Percentiles rank a stretch among this genome's conserved stretches.
phyloP scores from a whole-genome alignment of 2,888 invertebrate species.

The Machimus rusticus region DNA sequence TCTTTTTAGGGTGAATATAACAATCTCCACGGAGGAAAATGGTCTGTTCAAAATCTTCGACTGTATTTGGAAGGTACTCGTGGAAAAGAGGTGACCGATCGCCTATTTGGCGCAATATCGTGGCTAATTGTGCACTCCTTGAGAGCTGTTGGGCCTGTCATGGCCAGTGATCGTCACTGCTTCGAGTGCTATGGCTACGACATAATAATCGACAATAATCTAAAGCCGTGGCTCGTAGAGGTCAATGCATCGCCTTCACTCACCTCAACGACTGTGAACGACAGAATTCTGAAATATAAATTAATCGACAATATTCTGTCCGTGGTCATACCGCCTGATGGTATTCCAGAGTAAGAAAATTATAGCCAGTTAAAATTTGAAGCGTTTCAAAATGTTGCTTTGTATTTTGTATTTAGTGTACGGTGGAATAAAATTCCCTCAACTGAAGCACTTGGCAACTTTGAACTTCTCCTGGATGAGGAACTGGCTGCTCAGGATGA shows the following conservation, averaged over 20 bases:
- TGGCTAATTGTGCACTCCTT: slow-evolving; percentile 93
- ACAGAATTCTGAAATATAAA: slow-evolving; percentile 92
- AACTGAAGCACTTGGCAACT: slow-evolving; percentile 80
- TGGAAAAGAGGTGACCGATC: slow-evolving; percentile 87
- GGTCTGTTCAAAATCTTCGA: slow-evolving; percentile 89
- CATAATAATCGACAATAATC: slow-evolving; percentile 91
- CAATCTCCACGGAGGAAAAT: slow-evolving; percentile 91
- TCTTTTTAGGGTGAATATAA: slow-evolving; percentile 85
- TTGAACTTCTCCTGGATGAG: slow-evolving; percentile 85
- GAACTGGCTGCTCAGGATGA: slow-evolving; percentile 76
- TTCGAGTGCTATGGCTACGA: slow-evolving; percentile 90
- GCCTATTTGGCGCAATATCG: slow-evolving; percentile 85
- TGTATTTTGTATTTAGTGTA: slow-evolving; percentile 67
- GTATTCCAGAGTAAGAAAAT: slow-evolving; percentile 77
- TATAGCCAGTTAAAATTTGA: background rate
- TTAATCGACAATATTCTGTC: slow-evolving; percentile 92
- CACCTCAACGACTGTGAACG: slow-evolving; percentile 93
- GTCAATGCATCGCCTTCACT: slow-evolving; percentile 95
- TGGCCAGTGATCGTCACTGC: slow-evolving; percentile 88
- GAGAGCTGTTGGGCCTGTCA: slow-evolving; percentile 90
- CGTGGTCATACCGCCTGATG: slow-evolving; percentile 87
- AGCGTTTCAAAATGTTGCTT: background rate
- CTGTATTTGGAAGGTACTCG: slow-evolving; percentile 90
- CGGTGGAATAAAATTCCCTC: slow-evolving; percentile 85
- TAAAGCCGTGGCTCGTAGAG: slow-evolving; percentile 94